Evolutionary conservation across 64 coral and sea anemone species (phyloP).

Genomic region (Exaiptasia diaphana): DNA sequence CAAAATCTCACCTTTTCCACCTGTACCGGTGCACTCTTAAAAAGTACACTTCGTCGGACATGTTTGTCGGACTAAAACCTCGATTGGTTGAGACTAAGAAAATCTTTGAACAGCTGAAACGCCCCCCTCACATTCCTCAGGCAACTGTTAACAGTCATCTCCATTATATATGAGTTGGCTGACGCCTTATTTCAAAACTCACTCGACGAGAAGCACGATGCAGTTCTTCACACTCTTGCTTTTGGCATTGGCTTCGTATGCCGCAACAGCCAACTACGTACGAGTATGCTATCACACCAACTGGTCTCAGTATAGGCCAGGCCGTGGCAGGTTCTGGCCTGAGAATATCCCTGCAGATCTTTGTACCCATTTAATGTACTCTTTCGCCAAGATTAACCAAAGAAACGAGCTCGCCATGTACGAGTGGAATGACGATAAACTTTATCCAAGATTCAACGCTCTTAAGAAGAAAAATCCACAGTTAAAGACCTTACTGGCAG

Average conservation of each 20-base stretch:
- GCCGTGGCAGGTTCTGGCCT: conserved; percentile 47
- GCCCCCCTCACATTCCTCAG: too few relatives aligned
- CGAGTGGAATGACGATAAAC: conserved; percentile 76
- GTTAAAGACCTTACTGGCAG: conserved; percentile 33
- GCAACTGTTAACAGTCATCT: too few relatives aligned
- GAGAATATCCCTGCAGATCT: conserved; percentile 44
- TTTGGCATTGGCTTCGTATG: conserved; percentile 22
- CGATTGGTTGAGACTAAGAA: too few relatives aligned
- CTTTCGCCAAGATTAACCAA: conserved; percentile 62
- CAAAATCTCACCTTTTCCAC: too few relatives aligned
- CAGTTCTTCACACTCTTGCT: conserved; percentile 34
- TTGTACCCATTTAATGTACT: conserved; percentile 61
- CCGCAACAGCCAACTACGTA: conserved; percentile 32
- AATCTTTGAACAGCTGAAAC: too few relatives aligned
- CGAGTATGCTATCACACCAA: conserved; percentile 66
- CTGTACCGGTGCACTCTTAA: too few relatives aligned
- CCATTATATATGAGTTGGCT: too few relatives aligned
- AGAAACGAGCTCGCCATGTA: conserved; percentile 54
- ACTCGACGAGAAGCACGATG: too few relatives aligned
- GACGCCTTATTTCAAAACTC: too few relatives aligned
- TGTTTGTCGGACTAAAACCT: too few relatives aligned
- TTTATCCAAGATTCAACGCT: conserved; percentile 61
- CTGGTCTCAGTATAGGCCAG: conserved; percentile 63
- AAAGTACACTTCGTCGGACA: too few relatives aligned
- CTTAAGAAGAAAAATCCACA: conserved; percentile 37